phyloP scores from a whole-genome alignment of 1,140 invertebrate species.

The Zaprionus ornatus region DNA sequence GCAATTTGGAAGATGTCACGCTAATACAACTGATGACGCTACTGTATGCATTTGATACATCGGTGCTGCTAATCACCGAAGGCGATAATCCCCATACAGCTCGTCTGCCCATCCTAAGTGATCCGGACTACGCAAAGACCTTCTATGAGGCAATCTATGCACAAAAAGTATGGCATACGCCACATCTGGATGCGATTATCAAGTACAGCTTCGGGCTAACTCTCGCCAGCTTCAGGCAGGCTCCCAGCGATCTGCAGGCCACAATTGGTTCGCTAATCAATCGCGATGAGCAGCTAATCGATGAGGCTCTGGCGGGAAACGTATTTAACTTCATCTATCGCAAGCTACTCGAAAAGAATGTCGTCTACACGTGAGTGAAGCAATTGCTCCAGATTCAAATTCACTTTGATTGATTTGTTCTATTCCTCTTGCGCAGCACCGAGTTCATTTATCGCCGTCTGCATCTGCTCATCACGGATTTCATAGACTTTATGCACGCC shows the following conservation, averaged over 20 bases:
- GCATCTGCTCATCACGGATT: slow-evolving; percentile 95
- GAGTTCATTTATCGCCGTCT: slow-evolving; percentile 92
- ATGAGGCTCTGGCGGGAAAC: slow-evolving; percentile 91
- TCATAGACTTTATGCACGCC: slow-evolving; percentile 96
- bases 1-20: slow-evolving; percentile 89
- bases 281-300: slow-evolving; percentile 90
- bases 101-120: slow-evolving; percentile 89
- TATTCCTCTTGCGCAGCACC: too few species aligned
- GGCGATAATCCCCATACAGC: slow-evolving; percentile 88
- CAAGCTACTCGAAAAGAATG: slow-evolving; percentile 88
- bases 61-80: slow-evolving; percentile 88
- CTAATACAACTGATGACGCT: slow-evolving; percentile 92
- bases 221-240: slow-evolving; percentile 89
- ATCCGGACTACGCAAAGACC: slow-evolving; percentile 88
- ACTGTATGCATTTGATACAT: slow-evolving; percentile 93
- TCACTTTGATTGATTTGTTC: neutral
- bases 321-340: slow-evolving; percentile 92
- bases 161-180: slow-evolving; percentile 86
- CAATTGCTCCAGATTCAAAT: neutral
- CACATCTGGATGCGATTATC: slow-evolving; percentile 89
- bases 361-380: slow-evolving; percentile 88
- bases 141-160: slow-evolving; percentile 84
- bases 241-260: slow-evolving; percentile 64
- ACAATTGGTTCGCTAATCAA: slow-evolving; percentile 84
- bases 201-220: slow-evolving; percentile 92